phyloP scores from a whole-genome alignment of 2,113 vertebrate species.

The Panurus biarmicus region DNA sequence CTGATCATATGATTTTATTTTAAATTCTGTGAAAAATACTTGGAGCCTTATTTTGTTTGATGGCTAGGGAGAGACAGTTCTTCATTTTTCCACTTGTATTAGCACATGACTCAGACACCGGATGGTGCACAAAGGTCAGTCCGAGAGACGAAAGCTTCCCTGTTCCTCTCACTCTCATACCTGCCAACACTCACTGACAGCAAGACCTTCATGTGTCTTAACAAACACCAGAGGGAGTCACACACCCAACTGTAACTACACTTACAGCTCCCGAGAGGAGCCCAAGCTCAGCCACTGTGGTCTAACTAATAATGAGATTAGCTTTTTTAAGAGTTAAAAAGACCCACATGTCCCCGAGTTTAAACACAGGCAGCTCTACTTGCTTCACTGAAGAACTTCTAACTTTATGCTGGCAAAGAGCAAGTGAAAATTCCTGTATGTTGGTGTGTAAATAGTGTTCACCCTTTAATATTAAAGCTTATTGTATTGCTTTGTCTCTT shows the following conservation, averaged over 20 bases:
- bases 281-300: neutral
- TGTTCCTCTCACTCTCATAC: neutral
- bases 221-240: neutral
- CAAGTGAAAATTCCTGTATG: neutral
- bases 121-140: neutral
- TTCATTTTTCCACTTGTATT: neutral
- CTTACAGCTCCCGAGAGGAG: neutral
- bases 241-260: neutral
- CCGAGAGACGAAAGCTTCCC: neutral
- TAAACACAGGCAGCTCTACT: neutral
- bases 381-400: neutral
- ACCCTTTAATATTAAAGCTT: neutral
- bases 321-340: neutral
- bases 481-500: neutral
- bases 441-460: neutral
- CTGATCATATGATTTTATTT: neutral
- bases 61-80: neutral
- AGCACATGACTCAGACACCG: neutral
- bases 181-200: neutral
- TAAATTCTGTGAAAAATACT: neutral
- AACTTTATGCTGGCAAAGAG: neutral
- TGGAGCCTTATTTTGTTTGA: neutral
- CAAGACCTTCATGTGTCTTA: neutral
- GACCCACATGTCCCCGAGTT: accelerated
- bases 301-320: neutral